Evolutionary conservation across 2,113 vertebrate genomes (phyloP), one percentile per base, ranked within the genome.

Genomic region (Actenoides hombroni): DNA sequence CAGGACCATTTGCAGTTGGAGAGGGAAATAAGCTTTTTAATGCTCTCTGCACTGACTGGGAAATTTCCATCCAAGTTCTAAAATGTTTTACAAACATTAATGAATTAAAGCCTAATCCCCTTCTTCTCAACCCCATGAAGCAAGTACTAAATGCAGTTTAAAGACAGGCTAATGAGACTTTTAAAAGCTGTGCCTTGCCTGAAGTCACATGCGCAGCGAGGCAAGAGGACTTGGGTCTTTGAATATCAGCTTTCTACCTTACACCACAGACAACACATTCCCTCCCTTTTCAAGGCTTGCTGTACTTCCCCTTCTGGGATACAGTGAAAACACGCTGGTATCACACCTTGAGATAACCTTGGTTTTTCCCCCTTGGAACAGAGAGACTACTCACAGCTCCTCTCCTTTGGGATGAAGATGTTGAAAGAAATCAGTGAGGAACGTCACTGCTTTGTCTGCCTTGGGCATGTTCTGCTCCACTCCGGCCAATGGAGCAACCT

Each of bases 11-110:
- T 86, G 46, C 23, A 44, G 26, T 64, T 88, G 19, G 70, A 90
- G 70, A 87, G 46, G 51, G 70, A 75, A 56, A 73, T 75, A 94
- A 90, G 56, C 24, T 92, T 92, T 94, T 65, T 81, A 77, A 40
- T 83, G 63, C 65, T 85, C 51, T 90, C 60, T 91, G 49, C 35
- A 24, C 54, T 90, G 95, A 68, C 90, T 68, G 61, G 83, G 81
- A 95, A 94, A 93, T 90, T 91, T 91, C 87, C 56, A 64, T 92
- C 61, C 61, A 35, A 89, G 57, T 82, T 69, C 57, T 91, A 81
- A 95, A 92, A 83, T 74, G 25, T 94, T 95, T 83, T 88, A 80
- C 61, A 94, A 92, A 92, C 80, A 74, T 89, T 78, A 83, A 33
- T 93, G 78, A 95, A 86, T 95, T 83, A 88, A 93, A 82, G 56